Base-by-base conservation (phyloP, 2,797 vertebrate species). In the Sebastes minor region DNA sequence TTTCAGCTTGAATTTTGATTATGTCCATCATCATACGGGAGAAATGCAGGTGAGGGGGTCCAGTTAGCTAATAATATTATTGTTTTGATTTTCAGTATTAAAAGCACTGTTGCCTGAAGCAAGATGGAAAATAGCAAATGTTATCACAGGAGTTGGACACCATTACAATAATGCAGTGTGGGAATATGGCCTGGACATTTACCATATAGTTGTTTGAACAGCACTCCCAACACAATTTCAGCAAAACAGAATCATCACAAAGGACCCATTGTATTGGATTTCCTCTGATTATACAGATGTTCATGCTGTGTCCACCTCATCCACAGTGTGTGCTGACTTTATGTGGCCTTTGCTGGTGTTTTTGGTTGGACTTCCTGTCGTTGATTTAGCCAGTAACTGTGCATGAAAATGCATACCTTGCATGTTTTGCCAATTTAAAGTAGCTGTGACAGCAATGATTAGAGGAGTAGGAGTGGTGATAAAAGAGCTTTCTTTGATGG, bases 51-150 rank as follows among this genome's bases (percentile, higher is more conserved):
- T 6, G 1, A 53, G n/a, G 11, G 10, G 46, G 28, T 64, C 42
- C 23, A 22, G 35, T 59, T 71, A 18, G 57, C 59, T 35, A 56
- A 71, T 35, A 56, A 71, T 76, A 71, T 74, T 56, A 35, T 20
- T 82, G 59, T 72, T 74, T 56, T 67, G 63, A 78, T 82, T 13
- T 80, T 74, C 8, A 68, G 53, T 66, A 53, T 74, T 68, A 59
- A 23, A 22, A 10, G 6, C 16, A 12, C 16, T 25, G 8, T 28
- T 53, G 23, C 78, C 65, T 65, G 42, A 55, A 71, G 82, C 42
- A 56, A 35, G 8, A 62, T 59, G 33, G 56, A 53, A 75, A 81
- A 68, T 42, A 53, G 27, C 53, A 75, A 71, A 67, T 27, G 23
- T 65, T 73, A 75, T 69, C 11, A 28, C 27, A 14, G 23, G 64